Evolutionary conservation across 2,888 invertebrate genomes (phyloP), one percentile per base, ranked within the genome.

Genomic region (Choreutis nemorana): DNA sequence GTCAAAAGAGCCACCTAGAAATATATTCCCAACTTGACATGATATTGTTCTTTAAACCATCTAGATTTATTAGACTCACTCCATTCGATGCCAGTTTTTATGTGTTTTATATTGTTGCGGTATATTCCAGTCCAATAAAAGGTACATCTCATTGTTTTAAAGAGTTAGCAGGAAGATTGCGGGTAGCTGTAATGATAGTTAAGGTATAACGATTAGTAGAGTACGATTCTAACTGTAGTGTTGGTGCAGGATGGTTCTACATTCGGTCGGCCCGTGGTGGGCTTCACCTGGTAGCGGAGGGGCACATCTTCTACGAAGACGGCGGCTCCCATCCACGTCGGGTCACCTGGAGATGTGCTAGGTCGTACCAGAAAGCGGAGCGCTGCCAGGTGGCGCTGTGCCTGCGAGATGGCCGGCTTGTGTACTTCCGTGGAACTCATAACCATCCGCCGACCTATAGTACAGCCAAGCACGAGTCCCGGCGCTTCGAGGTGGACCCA

Each of bases 221-320:
- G 21, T 26, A 26, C 33, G 36, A 35, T 35, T 44, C 45, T 55
- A 42, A 57, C 44, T 13, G 35, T 38, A 33, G 26, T 26, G 32
- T 52, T 42, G 42, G 68, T 67, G 44, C 73, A 77, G 77, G 73
- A 13, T 78, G 77, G 78, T 78, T 77, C 58, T 78, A 78, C 53
- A 73, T 78, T 33, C 61, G 73, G 14, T 80, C 78, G 13, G 73
- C 78, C 31, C 75, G 79, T 32, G 79, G 80, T 6, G 78, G 77
- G 1, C 49, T 78, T 31, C 78, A 77, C 35, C 52, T 77, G 29
- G 79, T 79, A 14, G 79, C 73, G 2, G 68, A 67, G 33, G 75
- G 77, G 1, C 78, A 78, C 43, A 77, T 79, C 42, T 79, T 78
- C 54, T 79, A 79, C 48, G 79, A 80, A 45, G 78, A 79, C 43